phyloP scores from a whole-genome alignment of 2,888 invertebrate genomes.

The Cosmia pyralina region DNA sequence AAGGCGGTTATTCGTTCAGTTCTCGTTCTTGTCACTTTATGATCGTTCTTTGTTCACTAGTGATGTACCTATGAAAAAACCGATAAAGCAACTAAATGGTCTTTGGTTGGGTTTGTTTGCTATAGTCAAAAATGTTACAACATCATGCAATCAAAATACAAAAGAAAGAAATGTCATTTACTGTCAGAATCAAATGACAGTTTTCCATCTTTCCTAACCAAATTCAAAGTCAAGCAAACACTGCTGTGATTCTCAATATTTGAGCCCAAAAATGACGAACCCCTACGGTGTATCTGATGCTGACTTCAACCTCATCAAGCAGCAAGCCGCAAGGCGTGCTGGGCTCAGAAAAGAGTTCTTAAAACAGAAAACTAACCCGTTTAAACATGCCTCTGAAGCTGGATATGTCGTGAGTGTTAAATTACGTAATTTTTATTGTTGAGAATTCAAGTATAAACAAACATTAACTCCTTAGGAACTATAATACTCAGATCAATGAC shows the following conservation, averaged over 20 bases:
- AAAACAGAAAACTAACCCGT: slow-evolving; percentile 93
- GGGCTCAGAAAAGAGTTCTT: slow-evolving; percentile 92
- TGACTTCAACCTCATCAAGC: slow-evolving; percentile 88
- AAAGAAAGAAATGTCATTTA: slow-evolving; percentile 26
- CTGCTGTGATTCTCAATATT: slow-evolving; percentile 21
- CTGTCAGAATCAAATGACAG: slow-evolving; percentile 60
- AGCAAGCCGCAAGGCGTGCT: slow-evolving; percentile 91
- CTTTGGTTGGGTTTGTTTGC: slow-evolving; percentile 14
- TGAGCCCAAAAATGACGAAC: slow-evolving; percentile 78
- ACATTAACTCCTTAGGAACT: slow-evolving; percentile 1
- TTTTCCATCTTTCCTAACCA: slow-evolving; percentile 8
- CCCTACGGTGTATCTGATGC: slow-evolving; percentile 89
- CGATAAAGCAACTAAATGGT: slow-evolving; percentile 21
- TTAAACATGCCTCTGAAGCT: slow-evolving; percentile 92
- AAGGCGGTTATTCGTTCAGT: slow-evolving; percentile 72
- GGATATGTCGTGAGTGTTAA: slow-evolving; percentile 92
- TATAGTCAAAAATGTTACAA: slow-evolving; percentile 9
- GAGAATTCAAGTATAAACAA: slow-evolving; percentile 45
- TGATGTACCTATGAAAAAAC: slow-evolving; percentile 36
- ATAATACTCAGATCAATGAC: not conserved
- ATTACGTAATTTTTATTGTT: slow-evolving; percentile 83
- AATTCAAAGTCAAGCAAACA: slow-evolving; percentile 27
- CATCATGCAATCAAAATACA: not conserved
- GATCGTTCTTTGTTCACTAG: slow-evolving; percentile 59
- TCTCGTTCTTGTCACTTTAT: slow-evolving; percentile 64